Evolutionary conservation across 2,888 invertebrate genomes (phyloP).

Genomic region (Bombylius major): DNA sequence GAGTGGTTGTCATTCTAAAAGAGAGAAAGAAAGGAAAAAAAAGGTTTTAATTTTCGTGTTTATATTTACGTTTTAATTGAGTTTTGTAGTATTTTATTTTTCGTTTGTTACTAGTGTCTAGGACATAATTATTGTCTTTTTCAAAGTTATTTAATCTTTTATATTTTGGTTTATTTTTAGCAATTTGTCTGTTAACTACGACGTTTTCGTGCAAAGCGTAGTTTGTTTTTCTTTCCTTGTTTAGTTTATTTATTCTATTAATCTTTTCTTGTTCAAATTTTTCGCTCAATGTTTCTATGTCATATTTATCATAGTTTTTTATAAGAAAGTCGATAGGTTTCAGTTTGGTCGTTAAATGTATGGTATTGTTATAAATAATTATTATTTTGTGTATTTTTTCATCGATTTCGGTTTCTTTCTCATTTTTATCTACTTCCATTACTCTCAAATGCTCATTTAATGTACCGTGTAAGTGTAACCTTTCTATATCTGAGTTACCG

Average conservation of each 20-base stretch:
- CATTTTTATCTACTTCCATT: no score
- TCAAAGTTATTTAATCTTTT: slow-evolving; percentile 2
- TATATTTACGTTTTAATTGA: background rate
- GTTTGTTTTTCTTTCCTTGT: background rate
- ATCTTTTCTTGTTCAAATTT: background rate
- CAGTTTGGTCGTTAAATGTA: background rate
- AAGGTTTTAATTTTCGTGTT: background rate
- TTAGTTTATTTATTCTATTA: background rate
- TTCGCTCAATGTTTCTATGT: background rate
- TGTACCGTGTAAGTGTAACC: no score
- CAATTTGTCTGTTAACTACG: slow-evolving; percentile 2
- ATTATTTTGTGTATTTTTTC: background rate
- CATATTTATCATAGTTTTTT: background rate
- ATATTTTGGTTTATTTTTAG: slow-evolving; percentile 1
- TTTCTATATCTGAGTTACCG: no score
- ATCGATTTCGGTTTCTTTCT: background rate
- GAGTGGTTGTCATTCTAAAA: background rate
- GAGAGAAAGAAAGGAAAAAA: background rate
- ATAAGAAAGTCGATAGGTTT: background rate
- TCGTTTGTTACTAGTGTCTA: background rate
- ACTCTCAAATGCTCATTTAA: no score
- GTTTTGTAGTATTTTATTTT: background rate
- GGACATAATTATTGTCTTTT: background rate
- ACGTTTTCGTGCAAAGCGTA: background rate
- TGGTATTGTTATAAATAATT: background rate